Base-by-base conservation (phyloP, 2,888 invertebrate species). In the Watsonalla cultraria region DNA sequence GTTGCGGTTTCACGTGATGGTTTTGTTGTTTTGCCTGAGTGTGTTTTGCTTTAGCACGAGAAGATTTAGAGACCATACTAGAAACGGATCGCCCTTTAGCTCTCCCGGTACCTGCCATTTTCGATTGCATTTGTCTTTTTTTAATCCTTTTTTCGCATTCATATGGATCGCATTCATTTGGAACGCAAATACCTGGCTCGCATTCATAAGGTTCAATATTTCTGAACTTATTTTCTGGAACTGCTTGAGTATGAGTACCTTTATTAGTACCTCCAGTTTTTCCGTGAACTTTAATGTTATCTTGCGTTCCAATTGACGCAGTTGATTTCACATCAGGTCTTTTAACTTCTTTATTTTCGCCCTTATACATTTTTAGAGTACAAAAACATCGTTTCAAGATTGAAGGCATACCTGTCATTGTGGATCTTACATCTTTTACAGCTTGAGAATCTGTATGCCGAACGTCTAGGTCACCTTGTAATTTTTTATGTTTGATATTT, bases 371-470 rank as follows among this genome's bases (percentile, higher is more conserved):
- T 60, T 76, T 71, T 52, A 74, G 57, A 5, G 71, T 74, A 56
- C 79, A 78, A 55, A 75, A 76, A 62, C 79, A 79, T 50, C 72
- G 63, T 54, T 72, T 71, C 35, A 76, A 61, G 50, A 66, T 65
- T 11, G 70, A 65, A 14, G 59, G 61, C 7, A 60, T 62, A n/a
- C 57, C 66, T 37, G 66, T 60, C 57, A 45, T 59, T 11, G 54
- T 58, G 15, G 66, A 59, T 13, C 51, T 59, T 61, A 60, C 61
- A 56, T 65, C 65, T 51, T 50, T 49, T 11, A 53, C 45, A 45
- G 52, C 57, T 63, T 72, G 70, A 33, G 67, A 67, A 51, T 68
- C 62, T 6, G 45, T 57, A 54, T 68, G 54, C 35, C 55, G 65
- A 42, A 57, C 39, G 8, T 37, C 33, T 45, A 34, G 59, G 47